Percentiles rank a stretch among this genome's conserved stretches.
Evolutionary conservation across 2,797 vertebrate species (phyloP).

Genomic region (Octomys mimax): DNA sequence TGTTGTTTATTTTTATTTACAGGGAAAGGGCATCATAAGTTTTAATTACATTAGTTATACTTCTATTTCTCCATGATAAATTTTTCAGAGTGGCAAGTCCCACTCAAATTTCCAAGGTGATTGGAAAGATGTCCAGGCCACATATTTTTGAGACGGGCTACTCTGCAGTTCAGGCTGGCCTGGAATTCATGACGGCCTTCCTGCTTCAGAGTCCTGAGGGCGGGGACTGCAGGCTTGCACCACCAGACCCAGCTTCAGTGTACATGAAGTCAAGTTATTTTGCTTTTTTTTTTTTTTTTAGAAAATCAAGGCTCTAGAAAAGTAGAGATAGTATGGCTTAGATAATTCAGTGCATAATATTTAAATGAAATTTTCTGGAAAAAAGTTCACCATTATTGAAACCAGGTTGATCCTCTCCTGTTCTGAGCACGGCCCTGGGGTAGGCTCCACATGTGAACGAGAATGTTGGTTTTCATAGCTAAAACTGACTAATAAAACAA

Average conservation of each 20-base stretch:
- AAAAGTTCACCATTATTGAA: neutral
- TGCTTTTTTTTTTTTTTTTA: neutral
- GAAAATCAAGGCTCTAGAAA: neutral
- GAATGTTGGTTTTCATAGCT: neutral
- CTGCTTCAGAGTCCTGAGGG: neutral
- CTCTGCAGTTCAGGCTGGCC: neutral
- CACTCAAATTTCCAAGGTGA: neutral
- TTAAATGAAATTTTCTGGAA: neutral
- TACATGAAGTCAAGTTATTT: neutral
- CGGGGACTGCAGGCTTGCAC: too few species aligned
- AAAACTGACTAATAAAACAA: neutral
- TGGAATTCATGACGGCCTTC: neutral
- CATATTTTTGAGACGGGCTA: neutral
- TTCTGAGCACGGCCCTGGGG: neutral
- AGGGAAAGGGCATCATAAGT: neutral
- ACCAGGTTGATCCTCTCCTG: neutral
- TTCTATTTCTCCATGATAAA: neutral
- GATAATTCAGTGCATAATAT: neutral
- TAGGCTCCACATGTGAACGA: neutral
- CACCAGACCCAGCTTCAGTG: fast-evolving
- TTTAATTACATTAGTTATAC: neutral
- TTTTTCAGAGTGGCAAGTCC: neutral
- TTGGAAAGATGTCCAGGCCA: too few species aligned
- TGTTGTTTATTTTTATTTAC: neutral
- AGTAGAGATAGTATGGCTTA: neutral